These are phyloP conservation scores for Dendrocopos noguchii DNA, from an alignment of 2,113 vertebrate genomes.

Conservation along the genomic window DNA sequence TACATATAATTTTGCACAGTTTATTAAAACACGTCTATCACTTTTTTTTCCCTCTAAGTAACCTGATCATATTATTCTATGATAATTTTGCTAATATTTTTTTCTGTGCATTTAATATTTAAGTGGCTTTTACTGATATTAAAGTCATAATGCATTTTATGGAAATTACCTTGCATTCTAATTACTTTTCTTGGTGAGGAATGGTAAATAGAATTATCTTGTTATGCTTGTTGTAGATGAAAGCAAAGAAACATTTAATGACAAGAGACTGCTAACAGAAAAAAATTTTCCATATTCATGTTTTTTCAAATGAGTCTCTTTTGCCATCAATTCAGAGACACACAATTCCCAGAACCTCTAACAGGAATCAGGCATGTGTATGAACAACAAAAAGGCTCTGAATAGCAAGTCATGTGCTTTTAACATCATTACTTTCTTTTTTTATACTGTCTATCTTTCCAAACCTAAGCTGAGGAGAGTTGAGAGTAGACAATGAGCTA, in stretches of 20 bases:
- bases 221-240: conserved; percentile 26
- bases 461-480: neutral
- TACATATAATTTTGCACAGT: conserved; percentile 79
- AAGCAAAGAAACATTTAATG: neutral
- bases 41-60: conserved; percentile 67
- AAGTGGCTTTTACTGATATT: conserved; percentile 79
- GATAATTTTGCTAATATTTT: conserved; percentile 85
- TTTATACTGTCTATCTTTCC: neutral
- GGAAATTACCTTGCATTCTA: conserved; percentile 71
- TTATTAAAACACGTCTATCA: conserved; percentile 89
- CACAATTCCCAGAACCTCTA: fast-evolving
- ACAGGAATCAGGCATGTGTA: neutral
- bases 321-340: neutral
- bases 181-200: conserved; percentile 70
- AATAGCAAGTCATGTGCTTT: conserved; percentile 3
- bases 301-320: neutral
- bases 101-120: conserved; percentile 78
- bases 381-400: neutral
- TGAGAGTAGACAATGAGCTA: neutral
- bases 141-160: conserved; percentile 78
- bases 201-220: neutral
- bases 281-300: neutral
- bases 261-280: neutral
- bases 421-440: neutral
- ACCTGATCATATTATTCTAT: conserved; percentile 78